Evolutionary conservation across 2,797 vertebrate genomes (phyloP).

Genomic region (Parauchenoglanis ngamensis): DNA sequence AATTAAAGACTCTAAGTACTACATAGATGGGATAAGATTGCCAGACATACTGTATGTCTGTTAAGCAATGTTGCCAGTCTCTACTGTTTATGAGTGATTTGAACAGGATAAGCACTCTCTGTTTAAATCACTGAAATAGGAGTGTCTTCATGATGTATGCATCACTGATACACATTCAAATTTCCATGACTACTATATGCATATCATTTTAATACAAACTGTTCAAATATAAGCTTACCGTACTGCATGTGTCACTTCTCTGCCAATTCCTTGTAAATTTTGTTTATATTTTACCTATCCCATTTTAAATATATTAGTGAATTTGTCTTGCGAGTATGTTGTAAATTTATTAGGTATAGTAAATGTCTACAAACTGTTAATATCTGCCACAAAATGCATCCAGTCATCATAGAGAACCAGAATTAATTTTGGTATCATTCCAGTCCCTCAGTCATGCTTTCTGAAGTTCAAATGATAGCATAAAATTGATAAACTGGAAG

Average conservation of each 20-base stretch:
- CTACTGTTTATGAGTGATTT: not conserved
- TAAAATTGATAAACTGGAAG: not conserved
- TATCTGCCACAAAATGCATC: not conserved
- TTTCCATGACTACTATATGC: not conserved
- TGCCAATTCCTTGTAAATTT: not conserved
- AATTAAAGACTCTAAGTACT: not conserved
- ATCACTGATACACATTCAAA: not conserved
- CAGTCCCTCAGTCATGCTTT: not conserved
- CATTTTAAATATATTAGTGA: not conserved
- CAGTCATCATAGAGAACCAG: not conserved
- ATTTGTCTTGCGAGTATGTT: not conserved
- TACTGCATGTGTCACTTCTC: not conserved
- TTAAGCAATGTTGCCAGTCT: not conserved
- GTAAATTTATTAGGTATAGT: not conserved
- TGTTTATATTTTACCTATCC: not conserved
- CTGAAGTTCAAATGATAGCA: not conserved
- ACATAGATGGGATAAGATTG: not conserved
- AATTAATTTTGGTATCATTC: not conserved
- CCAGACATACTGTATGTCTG: not conserved
- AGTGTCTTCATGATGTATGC: not conserved
- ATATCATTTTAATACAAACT: not conserved
- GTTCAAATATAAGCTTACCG: too few species aligned
- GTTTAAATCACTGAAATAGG: not conserved
- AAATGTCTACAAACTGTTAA: not conserved
- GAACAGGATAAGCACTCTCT: slow-evolving; percentile 6